Conservation (phyloP, 2,888 invertebrate species). For the Mimachlamys varia region DNA sequence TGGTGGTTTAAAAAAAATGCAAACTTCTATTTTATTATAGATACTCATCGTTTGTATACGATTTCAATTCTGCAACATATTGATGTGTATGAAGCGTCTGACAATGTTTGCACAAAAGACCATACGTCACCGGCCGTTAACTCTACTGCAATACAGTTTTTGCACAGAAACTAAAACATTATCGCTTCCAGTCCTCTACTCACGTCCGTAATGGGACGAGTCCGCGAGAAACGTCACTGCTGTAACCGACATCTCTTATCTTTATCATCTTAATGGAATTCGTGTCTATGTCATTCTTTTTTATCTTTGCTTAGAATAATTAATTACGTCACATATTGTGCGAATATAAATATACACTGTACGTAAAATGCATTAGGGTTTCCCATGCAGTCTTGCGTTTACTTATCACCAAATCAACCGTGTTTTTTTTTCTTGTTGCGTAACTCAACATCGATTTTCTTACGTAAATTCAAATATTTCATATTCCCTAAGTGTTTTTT, state of each 20-base stretch:
- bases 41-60: not conserved
- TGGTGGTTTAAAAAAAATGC: not conserved
- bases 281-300: not conserved
- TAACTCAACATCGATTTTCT: not conserved
- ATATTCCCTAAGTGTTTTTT: not conserved
- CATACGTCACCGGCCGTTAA: not conserved
- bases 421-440: not conserved
- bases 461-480: not conserved
- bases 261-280: not conserved
- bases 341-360: not conserved
- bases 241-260: not conserved
- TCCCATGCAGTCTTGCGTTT: not conserved
- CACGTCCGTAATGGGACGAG: not conserved
- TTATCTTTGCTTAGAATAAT: constrained; percentile 19
- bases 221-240: not conserved
- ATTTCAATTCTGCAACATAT: not conserved
- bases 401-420: not conserved
- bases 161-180: not conserved
- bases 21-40: constrained; percentile 10
- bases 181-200: not conserved
- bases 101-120: not conserved
- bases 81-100: not conserved
- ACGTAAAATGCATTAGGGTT: not conserved
- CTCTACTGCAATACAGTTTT: not conserved
- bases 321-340: not conserved